A percentile compares a stretch with the other conserved stretches of the same genome.
phyloP scores from a whole-genome alignment of 2,113 vertebrate species.

The Esox niger region DNA sequence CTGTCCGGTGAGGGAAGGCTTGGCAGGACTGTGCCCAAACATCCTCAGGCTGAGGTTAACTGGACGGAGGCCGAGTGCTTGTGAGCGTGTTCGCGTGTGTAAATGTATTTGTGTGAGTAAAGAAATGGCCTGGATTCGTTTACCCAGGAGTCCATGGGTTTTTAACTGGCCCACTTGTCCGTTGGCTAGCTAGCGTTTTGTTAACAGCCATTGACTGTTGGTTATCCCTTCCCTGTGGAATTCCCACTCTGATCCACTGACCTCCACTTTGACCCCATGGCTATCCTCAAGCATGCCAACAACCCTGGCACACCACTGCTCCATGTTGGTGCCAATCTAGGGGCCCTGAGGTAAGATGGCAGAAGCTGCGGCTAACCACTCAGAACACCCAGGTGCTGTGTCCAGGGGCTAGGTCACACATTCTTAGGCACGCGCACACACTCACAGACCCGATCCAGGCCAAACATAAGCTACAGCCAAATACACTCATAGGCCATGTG shows the following conservation, averaged over 20 bases:
- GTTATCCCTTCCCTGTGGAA: neutral
- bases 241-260: slow-evolving; percentile 1
- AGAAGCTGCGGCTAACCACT: slow-evolving; percentile 23
- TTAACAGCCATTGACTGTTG: neutral
- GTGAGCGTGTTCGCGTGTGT: neutral
- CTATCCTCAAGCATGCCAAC: slow-evolving; percentile 21
- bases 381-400: slow-evolving; percentile 42
- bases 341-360: slow-evolving; percentile 56
- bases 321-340: slow-evolving; percentile 54
- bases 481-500: slow-evolving; percentile 45
- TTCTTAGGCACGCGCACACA: neutral
- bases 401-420: slow-evolving; percentile 2
- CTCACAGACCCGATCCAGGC: slow-evolving; percentile 8
- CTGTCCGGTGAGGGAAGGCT: slow-evolving; percentile 59
- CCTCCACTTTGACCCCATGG: slow-evolving; percentile 24
- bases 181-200: neutral
- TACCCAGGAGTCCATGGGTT: neutral
- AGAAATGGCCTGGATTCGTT: slow-evolving; percentile 10
- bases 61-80: slow-evolving; percentile 27
- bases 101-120: neutral
- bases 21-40: slow-evolving; percentile 53
- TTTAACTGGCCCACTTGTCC: neutral
- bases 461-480: slow-evolving; percentile 41
- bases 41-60: slow-evolving; percentile 45
- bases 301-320: slow-evolving; percentile 26